Evolutionary conservation across 2,888 invertebrate species (phyloP).

Genomic region (Pharmacophagus antenor): DNA sequence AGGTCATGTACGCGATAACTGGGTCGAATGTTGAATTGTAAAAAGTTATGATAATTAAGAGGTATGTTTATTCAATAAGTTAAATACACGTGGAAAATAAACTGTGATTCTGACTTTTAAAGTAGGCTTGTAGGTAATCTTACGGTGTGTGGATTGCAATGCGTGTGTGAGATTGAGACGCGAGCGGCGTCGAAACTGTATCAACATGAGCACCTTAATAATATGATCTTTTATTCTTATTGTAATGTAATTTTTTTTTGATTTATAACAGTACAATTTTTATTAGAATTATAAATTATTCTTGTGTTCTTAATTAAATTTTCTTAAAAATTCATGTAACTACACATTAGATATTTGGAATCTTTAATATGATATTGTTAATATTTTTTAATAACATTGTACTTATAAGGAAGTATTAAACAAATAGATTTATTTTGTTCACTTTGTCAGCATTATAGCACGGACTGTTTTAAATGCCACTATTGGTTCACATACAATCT

Average conservation of each 20-base stretch:
- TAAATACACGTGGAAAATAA: slow-evolving; percentile 78
- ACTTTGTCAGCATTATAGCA: background rate
- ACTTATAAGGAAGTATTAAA: background rate
- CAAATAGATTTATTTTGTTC: background rate
- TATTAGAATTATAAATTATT: too few species aligned
- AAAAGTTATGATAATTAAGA: slow-evolving; percentile 56
- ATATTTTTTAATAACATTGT: background rate
- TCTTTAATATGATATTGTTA: too few species aligned
- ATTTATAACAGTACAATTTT: too few species aligned
- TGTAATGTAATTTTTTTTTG: too few species aligned
- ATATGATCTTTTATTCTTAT: too few species aligned
- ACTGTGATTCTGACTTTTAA: slow-evolving; percentile 81
- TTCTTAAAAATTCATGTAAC: too few species aligned
- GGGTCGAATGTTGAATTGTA: slow-evolving; percentile 71
- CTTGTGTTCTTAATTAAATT: background rate
- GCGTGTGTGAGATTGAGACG: slow-evolving; percentile 35
- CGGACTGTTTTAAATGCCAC: background rate
- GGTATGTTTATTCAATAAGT: slow-evolving; percentile 59
- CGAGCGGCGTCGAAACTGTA: slow-evolving; percentile 38
- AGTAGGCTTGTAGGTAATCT: slow-evolving; percentile 72
- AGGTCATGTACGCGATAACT: slow-evolving; percentile 71
- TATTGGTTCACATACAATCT: background rate
- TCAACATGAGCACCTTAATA: background rate
- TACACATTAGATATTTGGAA: too few species aligned
- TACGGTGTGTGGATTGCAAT: slow-evolving; percentile 60